Evolutionary conservation across 2,888 invertebrate genomes (phyloP).

Genomic region (Brachypalpus laphriformis): DNA sequence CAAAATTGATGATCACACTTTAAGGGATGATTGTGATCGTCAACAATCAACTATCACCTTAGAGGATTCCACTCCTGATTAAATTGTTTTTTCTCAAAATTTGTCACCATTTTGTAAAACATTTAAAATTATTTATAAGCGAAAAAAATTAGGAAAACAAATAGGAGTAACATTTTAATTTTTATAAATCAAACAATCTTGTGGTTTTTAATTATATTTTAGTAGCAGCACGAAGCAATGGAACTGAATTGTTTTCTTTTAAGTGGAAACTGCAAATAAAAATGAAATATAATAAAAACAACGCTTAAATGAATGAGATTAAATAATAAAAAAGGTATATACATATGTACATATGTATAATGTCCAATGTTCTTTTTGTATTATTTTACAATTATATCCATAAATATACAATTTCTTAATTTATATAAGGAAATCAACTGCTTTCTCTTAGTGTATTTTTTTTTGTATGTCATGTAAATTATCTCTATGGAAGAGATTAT

Average conservation of each 20-base stretch:
- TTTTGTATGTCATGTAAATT: neutral
- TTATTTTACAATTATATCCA: constrained; percentile 44
- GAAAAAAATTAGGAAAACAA: too few relatives aligned
- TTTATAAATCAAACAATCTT: too few relatives aligned
- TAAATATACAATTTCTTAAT: constrained; percentile 35
- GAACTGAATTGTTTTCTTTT: neutral
- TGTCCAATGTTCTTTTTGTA: constrained; percentile 29
- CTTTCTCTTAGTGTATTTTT: constrained; percentile 18
- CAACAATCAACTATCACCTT: too few relatives aligned
- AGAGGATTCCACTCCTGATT: too few relatives aligned
- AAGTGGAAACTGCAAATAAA: neutral
- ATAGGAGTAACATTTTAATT: too few relatives aligned
- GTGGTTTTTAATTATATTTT: constrained; percentile 14
- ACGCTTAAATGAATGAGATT: neutral
- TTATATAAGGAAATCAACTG: constrained; percentile 1
- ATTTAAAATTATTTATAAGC: too few relatives aligned
- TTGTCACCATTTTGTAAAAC: too few relatives aligned
- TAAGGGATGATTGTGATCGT: too few relatives aligned
- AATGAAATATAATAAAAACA: neutral
- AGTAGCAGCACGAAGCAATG: neutral
- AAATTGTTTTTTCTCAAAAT: too few relatives aligned
- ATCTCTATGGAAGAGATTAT: too few relatives aligned
- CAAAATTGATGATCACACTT: too few relatives aligned
- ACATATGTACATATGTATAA: constrained; percentile 17
- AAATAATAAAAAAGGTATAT: neutral